Percentiles rank a stretch among this genome's conserved stretches.
Conservation (phyloP, 1,140 invertebrate genomes). For the Dufourea novaeangliae region DNA sequence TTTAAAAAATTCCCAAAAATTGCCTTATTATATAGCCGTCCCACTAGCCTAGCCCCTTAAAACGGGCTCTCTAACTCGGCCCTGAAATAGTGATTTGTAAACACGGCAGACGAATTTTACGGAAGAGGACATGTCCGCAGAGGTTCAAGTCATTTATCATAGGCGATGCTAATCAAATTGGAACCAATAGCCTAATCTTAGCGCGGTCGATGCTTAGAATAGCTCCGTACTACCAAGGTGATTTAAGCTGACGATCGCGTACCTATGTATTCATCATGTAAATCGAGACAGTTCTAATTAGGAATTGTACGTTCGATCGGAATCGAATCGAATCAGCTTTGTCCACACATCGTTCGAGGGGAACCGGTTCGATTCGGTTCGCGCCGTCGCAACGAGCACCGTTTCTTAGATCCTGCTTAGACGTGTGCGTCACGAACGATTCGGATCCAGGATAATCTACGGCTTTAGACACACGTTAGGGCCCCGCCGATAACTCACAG, state of each 20-base stretch:
- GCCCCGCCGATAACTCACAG: constrained; percentile 10
- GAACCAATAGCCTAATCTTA: constrained; percentile 8
- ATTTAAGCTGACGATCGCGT: not conserved
- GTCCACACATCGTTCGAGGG: constrained; percentile 22
- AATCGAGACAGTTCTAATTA: not conserved
- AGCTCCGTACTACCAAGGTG: constrained; percentile 6
- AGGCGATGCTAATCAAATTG: not conserved
- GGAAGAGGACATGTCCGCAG: not conserved
- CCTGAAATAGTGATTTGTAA: not conserved
- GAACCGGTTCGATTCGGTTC: constrained; percentile 42
- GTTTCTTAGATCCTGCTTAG: constrained; percentile 46
- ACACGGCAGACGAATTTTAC: not conserved
- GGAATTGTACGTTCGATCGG: not conserved
- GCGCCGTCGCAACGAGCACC: constrained; percentile 15
- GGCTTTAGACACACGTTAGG: constrained; percentile 10
- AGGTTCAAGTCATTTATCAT: not conserved
- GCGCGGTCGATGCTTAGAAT: constrained; percentile 1
- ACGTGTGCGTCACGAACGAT: constrained; percentile 11
- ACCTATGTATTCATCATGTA: not conserved
- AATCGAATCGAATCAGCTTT: not conserved
- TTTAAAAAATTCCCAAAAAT: no score
- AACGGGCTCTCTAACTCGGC: no score
- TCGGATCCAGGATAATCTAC: constrained; percentile 42
- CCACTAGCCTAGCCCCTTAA: no score
- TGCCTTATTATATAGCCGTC: no score